Evolutionary conservation across 2,113 vertebrate species (phyloP), one percentile per base, ranked within the genome.

Genomic region (Serilophus lunatus): DNA sequence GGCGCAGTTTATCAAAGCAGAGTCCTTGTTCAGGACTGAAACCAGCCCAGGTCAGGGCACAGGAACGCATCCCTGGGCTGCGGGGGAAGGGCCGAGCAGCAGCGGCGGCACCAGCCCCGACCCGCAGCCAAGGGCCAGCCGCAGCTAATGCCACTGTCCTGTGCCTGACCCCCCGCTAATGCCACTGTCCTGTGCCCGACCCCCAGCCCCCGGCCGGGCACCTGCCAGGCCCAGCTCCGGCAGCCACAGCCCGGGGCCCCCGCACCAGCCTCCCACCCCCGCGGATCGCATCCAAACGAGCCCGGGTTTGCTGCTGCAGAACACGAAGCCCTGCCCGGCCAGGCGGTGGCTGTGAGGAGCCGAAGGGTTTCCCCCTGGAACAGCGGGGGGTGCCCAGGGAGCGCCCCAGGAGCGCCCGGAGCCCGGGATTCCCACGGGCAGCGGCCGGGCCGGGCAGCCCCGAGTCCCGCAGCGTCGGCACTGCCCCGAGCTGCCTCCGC

Each of bases 281-380:
- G 47, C 71, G 56, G 42, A 78, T n/a, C 12, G 13, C n/a, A 65
- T 14, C 70, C 80, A 74, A 90, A 49, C 7, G 8, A 79, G 18
- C 28, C 61, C 0, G 0, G 40, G 3, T 61, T 65, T 19, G 44
- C 2, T 44, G 28, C 61, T 6, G 24, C 1, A 89, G 51, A 38
- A 77, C 70, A 29, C 29, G 13, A 33, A 5, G 4, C 18, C 83
- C 83, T 28, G 31, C 56, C 40, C 7, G 9, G 1, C 60, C 38
- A 36, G 44, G 50, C 66, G 61, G 60, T 1, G 2, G 35, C 53
- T 4, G 1, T n/a, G n/a, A n/a, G n/a, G 66, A 60, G 38, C 14
- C 1, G 40, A 15, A 38, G 53, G 0, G 44, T 1, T 0, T 11
- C 81, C 18, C 50, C 18, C 5, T 1, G 28, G 28, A 15, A 24